phyloP scores from a whole-genome alignment of 35 echinoderm and acorn worm genomes.

The Holothuria glaberrima region DNA sequence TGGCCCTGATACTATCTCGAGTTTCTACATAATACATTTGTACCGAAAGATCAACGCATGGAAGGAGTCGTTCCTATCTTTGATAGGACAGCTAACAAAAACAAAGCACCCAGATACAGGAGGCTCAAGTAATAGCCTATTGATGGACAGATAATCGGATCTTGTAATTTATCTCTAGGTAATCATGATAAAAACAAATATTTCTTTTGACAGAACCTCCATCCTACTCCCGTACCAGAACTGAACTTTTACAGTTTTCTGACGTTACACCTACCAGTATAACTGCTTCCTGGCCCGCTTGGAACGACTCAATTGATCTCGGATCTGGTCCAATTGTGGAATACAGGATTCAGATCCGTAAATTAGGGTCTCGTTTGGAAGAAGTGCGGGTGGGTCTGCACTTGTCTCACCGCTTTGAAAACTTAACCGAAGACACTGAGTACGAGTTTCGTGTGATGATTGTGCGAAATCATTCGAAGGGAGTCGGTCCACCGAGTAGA shows the following conservation, averaged over 20 bases:
- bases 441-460: background rate
- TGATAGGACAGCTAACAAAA: too few relatives aligned
- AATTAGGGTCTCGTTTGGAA: background rate
- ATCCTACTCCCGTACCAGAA: background rate
- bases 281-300: background rate
- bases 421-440: background rate
- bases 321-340: background rate
- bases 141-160: too few relatives aligned
- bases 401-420: background rate
- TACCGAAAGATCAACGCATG: too few relatives aligned
- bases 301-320: background rate
- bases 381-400: background rate
- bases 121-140: too few relatives aligned
- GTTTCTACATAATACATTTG: too few relatives aligned
- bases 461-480: slow-evolving; percentile 8
- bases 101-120: too few relatives aligned
- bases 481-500: background rate
- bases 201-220: background rate
- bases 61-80: too few relatives aligned
- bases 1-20: too few relatives aligned
- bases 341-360: background rate
- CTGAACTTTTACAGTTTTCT: background rate
- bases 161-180: too few relatives aligned
- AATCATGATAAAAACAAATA: too few relatives aligned
- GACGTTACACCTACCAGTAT: background rate